Evolutionary conservation across 2,888 invertebrate species (phyloP), one percentile per base, ranked within the genome.

Genomic region (Catonia carolina): DNA sequence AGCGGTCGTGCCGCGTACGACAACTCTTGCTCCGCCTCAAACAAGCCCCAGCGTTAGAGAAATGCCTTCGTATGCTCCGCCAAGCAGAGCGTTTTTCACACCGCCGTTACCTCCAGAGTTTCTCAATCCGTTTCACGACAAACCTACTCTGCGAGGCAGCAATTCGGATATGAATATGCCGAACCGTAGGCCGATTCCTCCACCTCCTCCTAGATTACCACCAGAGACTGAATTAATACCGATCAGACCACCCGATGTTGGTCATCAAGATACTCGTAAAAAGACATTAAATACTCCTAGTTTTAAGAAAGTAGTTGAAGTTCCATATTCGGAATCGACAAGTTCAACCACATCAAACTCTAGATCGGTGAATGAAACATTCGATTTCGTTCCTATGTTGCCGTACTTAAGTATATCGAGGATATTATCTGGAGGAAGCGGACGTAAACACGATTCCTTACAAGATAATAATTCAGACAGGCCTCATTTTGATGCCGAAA

Each of bases 81-180:
- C 86, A 31, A 75, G 89, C 57, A 79, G 84, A 12, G 76, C 78
- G 18, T 85, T 88, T 71, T 84, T 86, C 72, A 90, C 90, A 1
- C 90, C 90, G 1, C 89, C 89, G 0, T 72, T 90, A 62, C 90
- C 89, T 12, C 88, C 87, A 7, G 89, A 89, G 72, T 88, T 86
- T 69, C 80, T 83, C 60, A 88, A 89, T 74, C 89, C 90, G 1
- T 90, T 90, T 69, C 89, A 89, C n/a, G 89, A 90, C 70, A 90
- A 89, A 72, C 90, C 90, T 52, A 91, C 90, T 47, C 75, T 91
- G 58, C 79, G 90, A 67, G 87, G 86, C 65, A 77, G 81, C n/a
- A 80, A 81, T 65, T 78, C 78, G 33, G 81, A 82, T 41, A 73
- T 74, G 50, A 50, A 54, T 65, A 78, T 77, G 66, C 81, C 80